Evolutionary conservation across 2,888 invertebrate genomes (phyloP).

Genomic region (Minunthozetes semirufus): DNA sequence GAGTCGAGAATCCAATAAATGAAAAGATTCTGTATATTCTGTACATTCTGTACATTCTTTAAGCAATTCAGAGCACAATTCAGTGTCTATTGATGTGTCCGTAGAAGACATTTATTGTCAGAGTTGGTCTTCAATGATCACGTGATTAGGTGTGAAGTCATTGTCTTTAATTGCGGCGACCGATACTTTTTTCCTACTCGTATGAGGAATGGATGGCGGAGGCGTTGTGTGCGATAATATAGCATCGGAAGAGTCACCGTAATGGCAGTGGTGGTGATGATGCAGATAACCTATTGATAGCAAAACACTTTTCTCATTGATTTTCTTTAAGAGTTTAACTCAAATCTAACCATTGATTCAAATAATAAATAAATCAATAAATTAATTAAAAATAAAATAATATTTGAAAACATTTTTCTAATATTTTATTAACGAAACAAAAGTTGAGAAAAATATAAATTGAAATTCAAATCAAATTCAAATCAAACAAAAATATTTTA

Average conservation of each 20-base stretch:
- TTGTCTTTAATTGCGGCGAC: constrained; percentile 11
- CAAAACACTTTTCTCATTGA: background rate
- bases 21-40: too few species aligned
- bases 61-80: background rate
- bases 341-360: background rate
- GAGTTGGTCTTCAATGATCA: constrained; percentile 36
- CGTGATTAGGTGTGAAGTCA: constrained; percentile 32
- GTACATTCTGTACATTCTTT: background rate
- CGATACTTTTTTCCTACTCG: constrained; percentile 25
- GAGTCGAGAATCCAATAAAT: background rate
- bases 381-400: background rate
- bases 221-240: constrained; percentile 20
- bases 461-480: background rate
- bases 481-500: background rate
- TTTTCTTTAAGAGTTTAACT: too few species aligned
- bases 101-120: constrained; percentile 28
- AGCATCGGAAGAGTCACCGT: constrained; percentile 36
- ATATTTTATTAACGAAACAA: too few species aligned
- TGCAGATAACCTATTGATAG: constrained; percentile 32
- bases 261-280: constrained; percentile 42
- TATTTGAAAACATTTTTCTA: too few species aligned
- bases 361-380: background rate
- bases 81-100: background rate
- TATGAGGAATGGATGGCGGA: constrained; percentile 15
- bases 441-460: background rate